Evolutionary conservation across 2,888 invertebrate species (phyloP).

Genomic region (Drosophila putrida): DNA sequence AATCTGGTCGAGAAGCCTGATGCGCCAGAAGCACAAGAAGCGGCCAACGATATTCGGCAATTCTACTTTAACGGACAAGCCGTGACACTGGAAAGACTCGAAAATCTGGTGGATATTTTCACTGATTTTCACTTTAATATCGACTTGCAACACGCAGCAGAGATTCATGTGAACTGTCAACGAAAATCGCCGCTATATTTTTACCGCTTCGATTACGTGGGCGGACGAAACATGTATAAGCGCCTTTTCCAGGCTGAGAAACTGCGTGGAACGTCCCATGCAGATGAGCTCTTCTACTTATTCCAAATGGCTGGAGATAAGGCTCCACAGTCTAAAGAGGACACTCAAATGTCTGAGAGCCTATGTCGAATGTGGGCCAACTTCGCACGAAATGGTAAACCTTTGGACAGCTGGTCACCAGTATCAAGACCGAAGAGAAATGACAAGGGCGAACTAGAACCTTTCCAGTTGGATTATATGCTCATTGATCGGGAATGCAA

Average conservation of each 20-base stretch:
- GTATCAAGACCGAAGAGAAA: constrained; percentile 51
- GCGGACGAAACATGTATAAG: constrained; percentile 87
- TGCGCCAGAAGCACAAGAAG: constrained; percentile 52
- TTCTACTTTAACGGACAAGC: constrained; percentile 86
- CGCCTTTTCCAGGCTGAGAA: constrained; percentile 85
- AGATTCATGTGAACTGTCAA: constrained; percentile 75
- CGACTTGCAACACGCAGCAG: constrained; percentile 73
- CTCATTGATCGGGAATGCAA: constrained; percentile 72
- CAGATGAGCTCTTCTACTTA: constrained; percentile 88
- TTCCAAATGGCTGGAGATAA: constrained; percentile 84
- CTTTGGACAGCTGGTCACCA: constrained; percentile 82
- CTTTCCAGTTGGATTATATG: constrained; percentile 78
- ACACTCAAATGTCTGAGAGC: constrained; percentile 84
- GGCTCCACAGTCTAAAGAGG: constrained; percentile 48
- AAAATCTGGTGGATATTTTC: constrained; percentile 86
- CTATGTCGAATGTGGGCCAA: constrained; percentile 88
- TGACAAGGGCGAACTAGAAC: constrained; percentile 16
- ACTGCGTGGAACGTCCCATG: constrained; percentile 87
- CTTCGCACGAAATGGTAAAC: constrained; percentile 87
- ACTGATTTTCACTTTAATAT: constrained; percentile 85
- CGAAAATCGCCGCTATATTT: constrained; percentile 86
- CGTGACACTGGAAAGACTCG: constrained; percentile 83
- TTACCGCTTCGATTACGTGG: constrained; percentile 88
- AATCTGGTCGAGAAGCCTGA: constrained; percentile 67
- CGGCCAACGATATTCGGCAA: constrained; percentile 73